phyloP scores from a whole-genome alignment of 2,888 invertebrate species.

The Lobophora halterata region DNA sequence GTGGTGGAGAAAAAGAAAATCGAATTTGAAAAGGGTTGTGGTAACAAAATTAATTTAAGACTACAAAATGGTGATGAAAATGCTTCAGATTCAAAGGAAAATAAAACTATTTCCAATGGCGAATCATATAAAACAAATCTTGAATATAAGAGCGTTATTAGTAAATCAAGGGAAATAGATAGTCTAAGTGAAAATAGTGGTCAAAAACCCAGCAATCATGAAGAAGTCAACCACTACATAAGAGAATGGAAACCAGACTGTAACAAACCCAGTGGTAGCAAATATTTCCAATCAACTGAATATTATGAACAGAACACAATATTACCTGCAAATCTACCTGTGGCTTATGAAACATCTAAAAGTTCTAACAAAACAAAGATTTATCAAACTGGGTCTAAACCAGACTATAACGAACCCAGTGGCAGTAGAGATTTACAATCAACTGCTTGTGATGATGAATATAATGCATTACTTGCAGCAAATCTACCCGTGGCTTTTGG shows the following conservation, averaged over 20 bases:
- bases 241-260: not conserved
- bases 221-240: not conserved
- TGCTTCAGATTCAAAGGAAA: not conserved
- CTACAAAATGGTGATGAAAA: too few species aligned
- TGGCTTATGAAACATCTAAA: constrained; percentile 23
- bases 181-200: not conserved
- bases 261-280: not conserved
- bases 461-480: constrained; percentile 13
- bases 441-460: constrained; percentile 8
- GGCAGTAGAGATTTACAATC: not conserved
- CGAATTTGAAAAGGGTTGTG: too few species aligned
- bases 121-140: not conserved
- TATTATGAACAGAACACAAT: constrained; percentile 10
- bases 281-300: constrained; percentile 1
- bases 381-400: constrained; percentile 1
- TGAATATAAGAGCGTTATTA: not conserved
- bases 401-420: constrained; percentile 1
- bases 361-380: not conserved
- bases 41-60: too few species aligned
- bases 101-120: not conserved
- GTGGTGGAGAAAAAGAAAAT: too few species aligned
- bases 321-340: constrained; percentile 15
- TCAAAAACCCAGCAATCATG: not conserved
- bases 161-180: not conserved
- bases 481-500: constrained; percentile 24